These are phyloP conservation scores for Hypolimnas misippus DNA, from an alignment of 2,888 invertebrate genomes.

Conservation along the genomic window DNA sequence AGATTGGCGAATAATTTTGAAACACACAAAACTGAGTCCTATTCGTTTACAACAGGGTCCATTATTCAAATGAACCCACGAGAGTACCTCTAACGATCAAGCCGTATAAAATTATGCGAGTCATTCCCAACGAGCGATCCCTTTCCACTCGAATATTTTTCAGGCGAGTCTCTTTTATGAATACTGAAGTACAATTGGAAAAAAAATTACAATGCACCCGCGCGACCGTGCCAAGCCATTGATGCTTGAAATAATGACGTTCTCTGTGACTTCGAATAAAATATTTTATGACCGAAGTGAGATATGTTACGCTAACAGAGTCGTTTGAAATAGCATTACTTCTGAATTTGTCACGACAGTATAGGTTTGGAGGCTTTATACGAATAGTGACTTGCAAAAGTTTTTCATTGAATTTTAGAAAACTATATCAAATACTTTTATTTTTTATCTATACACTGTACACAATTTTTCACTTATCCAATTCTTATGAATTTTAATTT, in stretches of 20 bases:
- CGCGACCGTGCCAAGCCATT: conserved; percentile 16
- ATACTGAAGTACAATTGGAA: conserved; percentile 19
- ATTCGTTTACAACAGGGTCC: conserved; percentile 1
- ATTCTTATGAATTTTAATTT: no score
- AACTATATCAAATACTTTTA: no score
- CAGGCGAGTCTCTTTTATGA: conserved; percentile 25
- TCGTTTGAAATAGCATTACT: background rate
- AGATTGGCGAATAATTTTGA: background rate
- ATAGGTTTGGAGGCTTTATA: no score
- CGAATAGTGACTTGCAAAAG: no score
- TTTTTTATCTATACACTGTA: no score
- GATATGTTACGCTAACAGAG: background rate
- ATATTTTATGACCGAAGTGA: conserved; percentile 17
- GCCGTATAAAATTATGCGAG: conserved; percentile 21
- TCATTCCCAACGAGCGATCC: conserved; percentile 19
- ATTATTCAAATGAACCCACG: background rate
- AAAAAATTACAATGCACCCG: conserved; percentile 25
- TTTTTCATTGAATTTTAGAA: no score
- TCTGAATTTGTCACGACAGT: no score
- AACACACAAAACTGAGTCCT: background rate
- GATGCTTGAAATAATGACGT: conserved; percentile 26
- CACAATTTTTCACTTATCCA: no score
- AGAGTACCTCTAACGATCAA: conserved; percentile 7
- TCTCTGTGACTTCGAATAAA: conserved; percentile 17
- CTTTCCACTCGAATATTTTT: conserved; percentile 20